Conservation (phyloP, 2,797 vertebrate genomes). For the Leptodactylus fallax region DNA sequence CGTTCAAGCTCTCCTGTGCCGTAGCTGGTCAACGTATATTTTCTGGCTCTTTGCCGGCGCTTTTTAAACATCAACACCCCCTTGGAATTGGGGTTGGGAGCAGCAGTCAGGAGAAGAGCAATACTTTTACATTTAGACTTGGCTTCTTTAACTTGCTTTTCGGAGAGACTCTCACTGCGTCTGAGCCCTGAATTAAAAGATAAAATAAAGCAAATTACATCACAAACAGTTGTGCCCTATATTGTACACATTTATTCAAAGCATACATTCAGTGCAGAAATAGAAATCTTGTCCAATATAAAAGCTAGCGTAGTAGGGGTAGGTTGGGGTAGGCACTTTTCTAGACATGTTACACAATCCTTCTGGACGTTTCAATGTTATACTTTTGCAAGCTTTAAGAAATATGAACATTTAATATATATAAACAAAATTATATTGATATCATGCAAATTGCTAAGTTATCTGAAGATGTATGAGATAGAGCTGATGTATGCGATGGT, state of each 20-base stretch:
- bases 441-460: too few species aligned
- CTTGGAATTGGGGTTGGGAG: conserved; percentile 93
- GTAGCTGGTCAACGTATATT: conserved; percentile 97
- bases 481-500: too few species aligned
- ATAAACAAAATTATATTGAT: too few species aligned
- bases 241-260: neutral
- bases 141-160: conserved; percentile 97
- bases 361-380: neutral
- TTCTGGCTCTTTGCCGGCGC: conserved; percentile 92
- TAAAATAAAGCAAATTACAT: conserved; percentile 39
- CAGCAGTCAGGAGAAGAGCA: conserved; percentile 90
- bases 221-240: neutral
- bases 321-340: neutral
- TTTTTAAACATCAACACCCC: conserved; percentile 99
- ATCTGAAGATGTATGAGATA: too few species aligned
- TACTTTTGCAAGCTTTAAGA: neutral
- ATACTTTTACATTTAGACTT: conserved; percentile 99
- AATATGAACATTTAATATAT: too few species aligned
- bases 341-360: neutral
- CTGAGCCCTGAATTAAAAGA: conserved; percentile 83
- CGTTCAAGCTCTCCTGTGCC: conserved; percentile 90
- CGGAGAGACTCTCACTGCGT: conserved; percentile 92
- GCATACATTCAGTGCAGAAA: neutral
- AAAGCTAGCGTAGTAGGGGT: neutral
- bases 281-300: neutral